These are phyloP conservation scores for Chloromyia formosa DNA, from an alignment of 2,888 invertebrate species.

Conservation along the genomic window DNA sequence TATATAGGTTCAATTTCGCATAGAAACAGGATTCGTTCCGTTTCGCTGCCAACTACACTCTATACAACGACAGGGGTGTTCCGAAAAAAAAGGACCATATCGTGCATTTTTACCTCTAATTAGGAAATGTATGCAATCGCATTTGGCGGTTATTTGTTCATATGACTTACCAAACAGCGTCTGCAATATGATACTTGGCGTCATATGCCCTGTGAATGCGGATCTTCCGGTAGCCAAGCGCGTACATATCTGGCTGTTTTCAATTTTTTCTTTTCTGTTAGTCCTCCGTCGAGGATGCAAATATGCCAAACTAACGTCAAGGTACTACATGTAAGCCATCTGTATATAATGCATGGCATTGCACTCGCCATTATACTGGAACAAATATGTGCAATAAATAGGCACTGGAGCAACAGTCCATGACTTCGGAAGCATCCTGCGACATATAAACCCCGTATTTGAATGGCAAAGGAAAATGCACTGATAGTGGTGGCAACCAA, in stretches of 20 bases:
- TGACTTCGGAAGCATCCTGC: slow-evolving; percentile 16
- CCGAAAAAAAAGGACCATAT: background rate
- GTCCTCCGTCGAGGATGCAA: background rate
- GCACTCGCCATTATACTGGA: background rate
- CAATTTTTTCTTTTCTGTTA: background rate
- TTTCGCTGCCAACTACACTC: background rate
- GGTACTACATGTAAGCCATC: slow-evolving; percentile 1
- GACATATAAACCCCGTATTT: slow-evolving; percentile 8
- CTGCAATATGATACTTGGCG: background rate
- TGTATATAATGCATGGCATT: background rate
- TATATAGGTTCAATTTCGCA: background rate
- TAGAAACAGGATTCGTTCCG: background rate
- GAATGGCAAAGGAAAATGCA: background rate
- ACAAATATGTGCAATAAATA: background rate
- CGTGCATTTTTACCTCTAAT: slow-evolving; percentile 19
- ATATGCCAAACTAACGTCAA: background rate
- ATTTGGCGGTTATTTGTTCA: slow-evolving; percentile 11
- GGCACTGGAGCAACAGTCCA: slow-evolving; percentile 13
- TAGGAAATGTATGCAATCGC: slow-evolving; percentile 8
- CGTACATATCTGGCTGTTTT: background rate
- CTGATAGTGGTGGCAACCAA: slow-evolving; percentile 8
- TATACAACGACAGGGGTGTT: background rate
- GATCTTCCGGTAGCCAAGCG: background rate
- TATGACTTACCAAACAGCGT: background rate
- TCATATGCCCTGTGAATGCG: background rate